Base-by-base conservation (phyloP, 2,888 invertebrate genomes). In the Leucania comma region DNA sequence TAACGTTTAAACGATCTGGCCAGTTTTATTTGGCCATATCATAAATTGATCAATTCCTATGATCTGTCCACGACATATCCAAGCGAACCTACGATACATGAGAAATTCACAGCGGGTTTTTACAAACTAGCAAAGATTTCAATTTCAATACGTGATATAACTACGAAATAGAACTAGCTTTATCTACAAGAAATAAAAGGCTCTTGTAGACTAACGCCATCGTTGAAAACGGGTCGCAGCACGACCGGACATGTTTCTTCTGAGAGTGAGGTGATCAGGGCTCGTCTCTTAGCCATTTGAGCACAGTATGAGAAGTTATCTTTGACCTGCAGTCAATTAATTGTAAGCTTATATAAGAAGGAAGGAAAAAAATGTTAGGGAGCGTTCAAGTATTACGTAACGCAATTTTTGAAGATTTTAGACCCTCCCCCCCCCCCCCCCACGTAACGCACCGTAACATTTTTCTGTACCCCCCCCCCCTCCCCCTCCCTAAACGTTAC, bases 191-290 rank as follows among this genome's bases (percentile, higher is more conserved):
- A 65, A 56, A 67, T 38, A 29, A 54, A 54, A 29, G 32, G 29
- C 12, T 68, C 22, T 58, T 1, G 35, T 46, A n/a, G 35, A 68
- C 76, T 57, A 68, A 72, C 72, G 2, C 76, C 46, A 26, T 72
- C 68, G 56, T 75, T 57, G 71, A n/a, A 57, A 3, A 26, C n/a
- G 26, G 72, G 72, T 4, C 58, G 46, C 76, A 72, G 68, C 46
- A 76, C 17, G 6, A 72, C 72, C 22, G 72, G 57, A 5, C 76
- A 76, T 26, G 50, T 24, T 46, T 58, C 72, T 68, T 76, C 72
- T 22, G 72, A 76, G 2, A 70, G 24, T 0, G 59, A 60, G 9
- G 73, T 54, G 22, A 73, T 42, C 48, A 73, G 59, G 3, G 78
- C 77, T 3, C 76, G 38, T 3, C 73, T 56, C 26, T 56, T 60